phyloP scores from a whole-genome alignment of 2,113 vertebrate genomes.

The pig (Sus scrofa) region T2T-Sscrofa CM000816.6:62344501-62345000 shows the following conservation, averaged over 20 bases:
- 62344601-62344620: not conserved
- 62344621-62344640: not conserved
- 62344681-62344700: not conserved
- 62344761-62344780: not conserved
- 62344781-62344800: not conserved
- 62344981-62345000: not conserved
- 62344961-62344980: not conserved
- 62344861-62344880: not conserved
- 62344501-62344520: not conserved
- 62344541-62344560: not conserved
- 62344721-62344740: not conserved
- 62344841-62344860: constrained; percentile 16
- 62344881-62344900: not conserved
- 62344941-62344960: not conserved
- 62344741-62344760: not conserved
- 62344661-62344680: not conserved
- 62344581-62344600: not conserved
- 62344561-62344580: not conserved
- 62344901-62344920: not conserved
- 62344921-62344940: not conserved
- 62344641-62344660: not conserved
- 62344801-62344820: not conserved
- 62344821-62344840: not conserved
- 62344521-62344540: not conserved
- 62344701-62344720: not conserved